These are phyloP conservation scores for Cyprinus carpio DNA, from an alignment of 2,113 vertebrate genomes.

Conservation along the genomic window DNA sequence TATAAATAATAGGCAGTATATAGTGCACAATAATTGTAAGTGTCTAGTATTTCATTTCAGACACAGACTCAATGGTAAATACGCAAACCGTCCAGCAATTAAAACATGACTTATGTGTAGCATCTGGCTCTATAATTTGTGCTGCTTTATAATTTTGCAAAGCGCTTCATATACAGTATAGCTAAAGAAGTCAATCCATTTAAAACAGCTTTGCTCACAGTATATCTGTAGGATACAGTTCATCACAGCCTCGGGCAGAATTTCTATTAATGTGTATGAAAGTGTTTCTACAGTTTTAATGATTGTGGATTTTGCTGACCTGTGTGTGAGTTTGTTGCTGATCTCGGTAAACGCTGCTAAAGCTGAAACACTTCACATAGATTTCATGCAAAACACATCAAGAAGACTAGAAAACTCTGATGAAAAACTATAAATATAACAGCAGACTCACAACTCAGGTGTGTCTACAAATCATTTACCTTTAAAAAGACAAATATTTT, in stretches of 20 bases:
- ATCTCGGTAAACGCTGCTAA: background rate
- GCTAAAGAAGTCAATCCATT: background rate
- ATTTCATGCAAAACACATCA: background rate
- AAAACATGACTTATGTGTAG: background rate
- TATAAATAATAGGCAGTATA: background rate
- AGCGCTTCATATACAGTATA: background rate
- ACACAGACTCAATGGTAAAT: background rate
- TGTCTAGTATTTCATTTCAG: background rate
- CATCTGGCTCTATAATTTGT: background rate
- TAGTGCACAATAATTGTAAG: background rate
- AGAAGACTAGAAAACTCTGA: too few species aligned
- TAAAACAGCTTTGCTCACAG: background rate
- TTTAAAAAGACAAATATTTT: background rate
- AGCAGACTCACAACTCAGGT: background rate
- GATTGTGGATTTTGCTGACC: constrained; percentile 4
- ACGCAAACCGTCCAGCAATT: background rate
- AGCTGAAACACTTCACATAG: background rate
- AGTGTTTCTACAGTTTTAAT: constrained; percentile 3
- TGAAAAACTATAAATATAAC: background rate
- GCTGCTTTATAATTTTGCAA: background rate
- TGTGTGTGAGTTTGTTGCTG: background rate
- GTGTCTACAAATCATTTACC: background rate
- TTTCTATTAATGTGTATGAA: background rate
- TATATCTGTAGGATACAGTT: background rate
- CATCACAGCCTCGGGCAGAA: background rate